These are phyloP conservation scores for Rhegmatorhina hoffmannsi DNA, from an alignment of 2,113 vertebrate species.

Conservation along the genomic window DNA sequence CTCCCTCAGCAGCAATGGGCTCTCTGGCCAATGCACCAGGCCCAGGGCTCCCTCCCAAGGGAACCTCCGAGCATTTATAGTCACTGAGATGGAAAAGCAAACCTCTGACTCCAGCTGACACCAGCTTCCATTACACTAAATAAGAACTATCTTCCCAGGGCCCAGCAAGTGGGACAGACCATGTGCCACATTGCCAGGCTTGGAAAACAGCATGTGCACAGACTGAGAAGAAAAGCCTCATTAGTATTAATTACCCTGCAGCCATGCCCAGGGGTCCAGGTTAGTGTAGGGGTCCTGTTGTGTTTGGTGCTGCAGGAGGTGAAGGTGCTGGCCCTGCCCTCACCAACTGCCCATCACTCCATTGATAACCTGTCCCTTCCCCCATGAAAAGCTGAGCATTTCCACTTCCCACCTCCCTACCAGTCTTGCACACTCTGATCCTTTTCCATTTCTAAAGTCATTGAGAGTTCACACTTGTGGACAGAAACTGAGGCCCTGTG, in stretches of 20 bases:
- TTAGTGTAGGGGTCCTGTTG: not conserved
- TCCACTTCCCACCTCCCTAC: not conserved
- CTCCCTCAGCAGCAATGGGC: not conserved
- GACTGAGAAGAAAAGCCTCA: not conserved
- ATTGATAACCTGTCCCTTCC: not conserved
- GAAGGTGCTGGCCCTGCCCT: not conserved
- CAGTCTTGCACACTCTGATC: not conserved
- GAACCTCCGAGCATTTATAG: not conserved
- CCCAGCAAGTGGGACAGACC: not conserved
- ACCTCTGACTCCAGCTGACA: conserved; percentile 38
- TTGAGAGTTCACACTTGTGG: not conserved
- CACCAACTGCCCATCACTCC: not conserved
- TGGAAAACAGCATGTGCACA: not conserved
- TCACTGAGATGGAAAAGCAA: not conserved
- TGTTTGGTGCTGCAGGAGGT: not conserved
- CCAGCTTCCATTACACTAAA: conserved; percentile 24
- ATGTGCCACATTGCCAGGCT: not conserved
- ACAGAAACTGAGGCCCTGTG: accelerated
- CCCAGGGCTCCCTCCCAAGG: not conserved
- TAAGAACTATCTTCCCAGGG: not conserved
- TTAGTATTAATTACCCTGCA: not conserved
- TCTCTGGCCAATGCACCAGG: not conserved
- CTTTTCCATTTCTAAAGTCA: not conserved
- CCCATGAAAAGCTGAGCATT: not conserved
- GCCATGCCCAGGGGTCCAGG: not conserved